Conservation (phyloP, 2,113 vertebrate species). For the Marmota flaviventris region DNA sequence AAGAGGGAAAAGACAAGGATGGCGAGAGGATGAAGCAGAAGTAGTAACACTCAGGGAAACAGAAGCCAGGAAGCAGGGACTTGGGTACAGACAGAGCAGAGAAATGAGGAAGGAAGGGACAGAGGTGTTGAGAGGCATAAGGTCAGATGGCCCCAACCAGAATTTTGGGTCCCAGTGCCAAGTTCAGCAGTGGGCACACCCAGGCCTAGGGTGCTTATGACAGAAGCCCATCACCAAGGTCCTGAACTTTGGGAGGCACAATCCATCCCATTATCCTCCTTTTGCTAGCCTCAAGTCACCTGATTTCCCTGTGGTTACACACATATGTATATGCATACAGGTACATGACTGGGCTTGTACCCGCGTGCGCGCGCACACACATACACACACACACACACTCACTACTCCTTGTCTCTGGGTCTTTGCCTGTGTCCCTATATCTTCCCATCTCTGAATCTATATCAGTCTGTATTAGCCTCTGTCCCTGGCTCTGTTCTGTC, state of each 20-base stretch:
- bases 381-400: not conserved
- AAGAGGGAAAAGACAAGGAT: slow-evolving; percentile 15
- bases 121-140: not conserved
- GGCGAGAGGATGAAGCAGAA: not conserved
- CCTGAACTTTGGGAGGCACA: not conserved
- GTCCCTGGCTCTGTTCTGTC: not conserved
- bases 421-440: not conserved
- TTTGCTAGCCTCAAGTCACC: not conserved
- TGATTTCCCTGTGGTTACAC: not conserved
- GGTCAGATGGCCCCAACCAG: slow-evolving; percentile 20
- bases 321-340: too few relatives aligned
- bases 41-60: not conserved
- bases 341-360: too few relatives aligned
- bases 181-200: not conserved
- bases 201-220: not conserved
- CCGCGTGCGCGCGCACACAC: not conserved
- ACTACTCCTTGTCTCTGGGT: not conserved
- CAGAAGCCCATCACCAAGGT: not conserved
- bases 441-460: slow-evolving; percentile 15
- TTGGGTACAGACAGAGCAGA: not conserved
- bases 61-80: not conserved
- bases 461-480: not conserved
- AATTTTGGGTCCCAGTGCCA: not conserved
- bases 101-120: not conserved
- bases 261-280: not conserved